Base-by-base conservation (phyloP, 2,113 vertebrate genomes). In the Hemicordylus capensis region DNA sequence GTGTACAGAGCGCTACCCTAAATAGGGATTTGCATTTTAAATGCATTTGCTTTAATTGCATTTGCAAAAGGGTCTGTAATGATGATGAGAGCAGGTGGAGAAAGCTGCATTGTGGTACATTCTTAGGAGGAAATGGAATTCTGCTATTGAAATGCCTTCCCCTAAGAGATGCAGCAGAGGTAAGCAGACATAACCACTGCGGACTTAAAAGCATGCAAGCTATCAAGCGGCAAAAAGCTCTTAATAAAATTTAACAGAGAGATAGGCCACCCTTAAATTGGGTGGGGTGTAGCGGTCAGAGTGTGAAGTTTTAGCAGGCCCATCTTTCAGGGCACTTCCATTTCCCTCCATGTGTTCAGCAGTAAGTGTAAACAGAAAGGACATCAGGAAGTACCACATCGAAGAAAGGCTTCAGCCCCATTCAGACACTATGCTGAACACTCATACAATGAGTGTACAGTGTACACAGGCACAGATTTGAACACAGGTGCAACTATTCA, bases 21-120 rank as follows among this genome's bases (percentile, higher is more conserved):
- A 84, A 88, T 89, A 92, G 85, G 87, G 74, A 84, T 84, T 58
- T 14, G 31, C 54, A 58, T 44, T 77, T 82, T 54, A 80, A 85
- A 78, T 63, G 26, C 19, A 28, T 66, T 54, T 4, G 8, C 37
- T 24, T 46, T 46, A 20, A 46, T 37, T 24, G 64, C 24, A 31
- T 85, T 82, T 66, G 73, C 58, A 28, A 63, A 75, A 51, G 46
- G 26, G 17, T 31, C 28, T 28, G 11, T 51, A 75, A 31, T 15
- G 26, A 75, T 48, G 28, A n/a, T 26, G 28, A 31, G 15, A 14
- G 42, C n/a, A 28, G 48, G 19, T 28, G 48, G n/a, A 67, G 26
- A 6, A 46, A 28, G 76, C 56, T 39, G 56, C 34, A 15, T 39
- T 42, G 31, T 17, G 19, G 34, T 39, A 69, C 66, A 39, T 69